phyloP scores from a whole-genome alignment of 2,888 invertebrate genomes.

The Blastobasis adustella region DNA sequence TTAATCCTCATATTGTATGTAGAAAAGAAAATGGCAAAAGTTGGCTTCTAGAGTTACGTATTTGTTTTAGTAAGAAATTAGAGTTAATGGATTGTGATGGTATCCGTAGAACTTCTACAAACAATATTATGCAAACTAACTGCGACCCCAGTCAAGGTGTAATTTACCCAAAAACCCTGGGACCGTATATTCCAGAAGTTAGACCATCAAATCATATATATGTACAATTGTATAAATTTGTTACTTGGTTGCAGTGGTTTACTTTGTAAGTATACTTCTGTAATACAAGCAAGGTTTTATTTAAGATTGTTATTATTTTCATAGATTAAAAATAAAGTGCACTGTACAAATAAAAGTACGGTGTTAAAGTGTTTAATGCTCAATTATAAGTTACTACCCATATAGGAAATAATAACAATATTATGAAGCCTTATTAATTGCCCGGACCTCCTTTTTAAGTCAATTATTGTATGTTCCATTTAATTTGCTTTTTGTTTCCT shows the following conservation, averaged over 20 bases:
- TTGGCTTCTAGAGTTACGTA: conserved; percentile 80
- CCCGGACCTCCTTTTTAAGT: too few relatives aligned
- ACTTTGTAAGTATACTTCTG: conserved; percentile 57
- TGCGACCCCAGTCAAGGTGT: conserved; percentile 71
- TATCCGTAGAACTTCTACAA: conserved; percentile 24
- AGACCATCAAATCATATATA: conserved; percentile 47
- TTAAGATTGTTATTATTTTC: neutral
- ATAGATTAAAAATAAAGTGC: neutral
- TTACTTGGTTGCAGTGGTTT: conserved; percentile 77
- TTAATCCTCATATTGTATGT: conserved; percentile 79
- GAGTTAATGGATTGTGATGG: conserved; percentile 80
- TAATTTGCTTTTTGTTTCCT: too few relatives aligned
- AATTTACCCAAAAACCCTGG: conserved; percentile 52
- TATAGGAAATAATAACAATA: too few relatives aligned
- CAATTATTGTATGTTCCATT: too few relatives aligned
- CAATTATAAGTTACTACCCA: too few relatives aligned
- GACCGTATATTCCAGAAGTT: conserved; percentile 44
- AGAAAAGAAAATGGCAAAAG: conserved; percentile 72
- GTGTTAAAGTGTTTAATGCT: too few relatives aligned
- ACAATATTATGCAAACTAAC: conserved; percentile 23
- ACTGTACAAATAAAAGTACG: neutral
- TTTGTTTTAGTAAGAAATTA: conserved; percentile 82
- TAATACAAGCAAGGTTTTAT: neutral
- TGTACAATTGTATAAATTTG: conserved; percentile 71
- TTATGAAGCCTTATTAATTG: too few relatives aligned